Percentiles rank a stretch among this genome's conserved stretches.
Evolutionary conservation across 2,888 invertebrate genomes (phyloP).

Genomic region (Tinea semifulvella): DNA sequence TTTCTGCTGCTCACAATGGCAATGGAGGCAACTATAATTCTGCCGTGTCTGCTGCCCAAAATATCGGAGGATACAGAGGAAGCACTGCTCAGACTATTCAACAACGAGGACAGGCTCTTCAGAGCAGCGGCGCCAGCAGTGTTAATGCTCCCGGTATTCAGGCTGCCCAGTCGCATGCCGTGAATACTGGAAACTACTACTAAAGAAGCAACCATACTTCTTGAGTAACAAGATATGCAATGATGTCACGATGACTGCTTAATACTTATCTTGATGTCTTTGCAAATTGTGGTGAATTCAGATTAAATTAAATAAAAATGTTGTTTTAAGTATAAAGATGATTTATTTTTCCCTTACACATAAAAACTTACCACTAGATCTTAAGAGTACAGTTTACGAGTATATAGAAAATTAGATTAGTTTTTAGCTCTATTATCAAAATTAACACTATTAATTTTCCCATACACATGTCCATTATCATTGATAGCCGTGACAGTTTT

Average conservation of each 20-base stretch:
- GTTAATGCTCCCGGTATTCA: constrained; percentile 41
- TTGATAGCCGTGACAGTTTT: constrained; percentile 33
- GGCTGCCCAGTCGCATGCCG: constrained; percentile 39
- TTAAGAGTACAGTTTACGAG: background rate
- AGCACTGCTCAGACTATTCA: constrained; percentile 23
- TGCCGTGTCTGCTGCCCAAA: constrained; percentile 36
- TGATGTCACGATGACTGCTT: constrained; percentile 43
- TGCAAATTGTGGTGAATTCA: constrained; percentile 17
- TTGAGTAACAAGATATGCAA: constrained; percentile 17
- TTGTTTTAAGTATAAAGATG: background rate
- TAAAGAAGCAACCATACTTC: constrained; percentile 20
- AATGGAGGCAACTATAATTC: constrained; percentile 17
- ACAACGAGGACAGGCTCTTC: constrained; percentile 30
- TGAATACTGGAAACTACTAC: constrained; percentile 40
- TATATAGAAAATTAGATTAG: background rate
- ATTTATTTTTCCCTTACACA: constrained; percentile 7
- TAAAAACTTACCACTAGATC: background rate
- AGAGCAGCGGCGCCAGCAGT: constrained; percentile 40
- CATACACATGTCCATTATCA: constrained; percentile 39
- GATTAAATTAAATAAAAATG: constrained; percentile 12
- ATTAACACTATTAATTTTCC: constrained; percentile 32
- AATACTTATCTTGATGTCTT: constrained; percentile 45
- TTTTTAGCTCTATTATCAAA: constrained; percentile 27
- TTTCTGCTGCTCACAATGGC: constrained; percentile 30
- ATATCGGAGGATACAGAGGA: constrained; percentile 38